Conservation (phyloP, 2,113 vertebrate genomes). For the Deroptyus accipitrinus region DNA sequence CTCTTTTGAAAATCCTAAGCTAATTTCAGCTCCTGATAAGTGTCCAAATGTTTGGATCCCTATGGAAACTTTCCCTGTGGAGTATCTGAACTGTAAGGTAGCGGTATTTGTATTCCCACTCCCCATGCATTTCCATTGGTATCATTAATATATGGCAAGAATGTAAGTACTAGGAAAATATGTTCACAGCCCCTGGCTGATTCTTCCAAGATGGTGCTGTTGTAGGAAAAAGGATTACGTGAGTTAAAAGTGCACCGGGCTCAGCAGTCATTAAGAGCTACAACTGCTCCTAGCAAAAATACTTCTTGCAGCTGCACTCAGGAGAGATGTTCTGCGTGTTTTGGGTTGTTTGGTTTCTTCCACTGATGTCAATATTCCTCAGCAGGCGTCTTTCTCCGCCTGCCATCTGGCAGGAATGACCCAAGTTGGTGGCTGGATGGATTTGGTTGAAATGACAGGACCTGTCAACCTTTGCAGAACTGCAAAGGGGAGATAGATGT, state of each 20-base stretch:
- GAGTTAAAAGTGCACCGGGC: conserved; percentile 67
- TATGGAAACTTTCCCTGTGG: conserved; percentile 40
- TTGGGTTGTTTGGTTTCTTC: conserved; percentile 36
- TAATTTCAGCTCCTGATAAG: conserved; percentile 46
- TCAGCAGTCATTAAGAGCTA: conserved; percentile 54
- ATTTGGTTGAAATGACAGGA: not conserved
- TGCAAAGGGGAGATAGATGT: not conserved
- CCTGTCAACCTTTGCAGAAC: not conserved
- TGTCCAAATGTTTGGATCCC: conserved; percentile 43
- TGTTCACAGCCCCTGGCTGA: conserved; percentile 27
- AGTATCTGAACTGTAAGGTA: not conserved
- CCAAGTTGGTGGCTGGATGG: not conserved
- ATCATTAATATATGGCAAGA: conserved; percentile 60
- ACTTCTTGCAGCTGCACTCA: conserved; percentile 67
- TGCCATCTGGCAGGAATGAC: not conserved
- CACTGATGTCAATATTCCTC: not conserved
- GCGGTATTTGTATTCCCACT: conserved; percentile 30
- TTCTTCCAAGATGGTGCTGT: conserved; percentile 69
- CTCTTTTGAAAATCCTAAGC: conserved; percentile 11
- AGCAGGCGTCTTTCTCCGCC: conserved; percentile 5
- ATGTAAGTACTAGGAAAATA: conserved; percentile 73
- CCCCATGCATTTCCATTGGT: conserved; percentile 16
- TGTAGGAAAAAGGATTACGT: conserved; percentile 75
- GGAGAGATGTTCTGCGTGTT: conserved; percentile 45
- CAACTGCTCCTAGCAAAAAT: conserved; percentile 73